Conservation (phyloP, 2,797 vertebrate species). For the Anomalospiza imberbis region DNA sequence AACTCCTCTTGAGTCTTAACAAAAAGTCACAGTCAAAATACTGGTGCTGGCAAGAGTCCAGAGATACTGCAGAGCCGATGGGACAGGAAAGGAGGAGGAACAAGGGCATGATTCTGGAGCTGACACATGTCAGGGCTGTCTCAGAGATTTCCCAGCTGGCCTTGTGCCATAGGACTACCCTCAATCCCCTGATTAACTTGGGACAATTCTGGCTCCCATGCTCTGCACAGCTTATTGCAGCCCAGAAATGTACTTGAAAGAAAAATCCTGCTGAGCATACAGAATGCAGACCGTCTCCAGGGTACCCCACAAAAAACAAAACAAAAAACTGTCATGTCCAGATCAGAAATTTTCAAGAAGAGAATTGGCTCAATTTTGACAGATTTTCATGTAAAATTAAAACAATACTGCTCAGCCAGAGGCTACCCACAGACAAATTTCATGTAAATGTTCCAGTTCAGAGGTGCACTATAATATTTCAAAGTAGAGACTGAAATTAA, state of each 20-base stretch:
- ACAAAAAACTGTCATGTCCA: neutral
- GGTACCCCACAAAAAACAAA: neutral
- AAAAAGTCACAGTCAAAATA: neutral
- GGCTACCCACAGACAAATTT: neutral
- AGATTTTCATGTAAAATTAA: neutral
- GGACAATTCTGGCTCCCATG: neutral
- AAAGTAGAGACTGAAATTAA: neutral
- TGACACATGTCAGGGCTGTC: neutral
- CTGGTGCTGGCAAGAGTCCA: fast-evolving
- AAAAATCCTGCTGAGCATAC: neutral
- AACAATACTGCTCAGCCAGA: neutral
- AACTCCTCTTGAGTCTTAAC: slow-evolving; percentile 68
- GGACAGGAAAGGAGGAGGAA: neutral
- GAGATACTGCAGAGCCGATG: neutral
- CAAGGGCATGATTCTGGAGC: neutral
- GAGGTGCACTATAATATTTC: neutral
- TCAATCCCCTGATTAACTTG: neutral
- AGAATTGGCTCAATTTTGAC: neutral
- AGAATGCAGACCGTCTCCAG: neutral
- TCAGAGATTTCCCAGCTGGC: neutral
- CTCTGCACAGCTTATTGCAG: neutral
- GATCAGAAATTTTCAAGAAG: neutral
- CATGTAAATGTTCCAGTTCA: neutral
- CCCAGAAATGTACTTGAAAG: neutral
- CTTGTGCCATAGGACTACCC: neutral